Evolutionary conservation across 2,888 invertebrate species (phyloP).

Genomic region (Exocentrus adspersus): DNA sequence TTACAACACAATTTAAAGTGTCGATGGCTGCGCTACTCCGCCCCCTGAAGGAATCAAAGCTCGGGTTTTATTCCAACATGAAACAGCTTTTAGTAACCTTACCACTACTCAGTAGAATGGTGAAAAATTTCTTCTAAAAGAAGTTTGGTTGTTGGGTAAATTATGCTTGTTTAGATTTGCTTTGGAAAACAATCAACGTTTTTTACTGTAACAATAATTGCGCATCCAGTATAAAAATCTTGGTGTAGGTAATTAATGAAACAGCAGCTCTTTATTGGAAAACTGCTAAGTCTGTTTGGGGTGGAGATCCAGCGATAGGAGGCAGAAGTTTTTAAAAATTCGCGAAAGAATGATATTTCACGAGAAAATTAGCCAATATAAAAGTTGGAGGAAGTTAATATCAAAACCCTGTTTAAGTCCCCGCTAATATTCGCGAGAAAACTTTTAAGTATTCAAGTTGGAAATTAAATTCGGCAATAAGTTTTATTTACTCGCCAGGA

Average conservation of each 20-base stretch:
- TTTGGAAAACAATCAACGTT: too few species aligned
- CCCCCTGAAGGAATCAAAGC: slow-evolving; percentile 23
- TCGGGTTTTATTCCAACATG: slow-evolving; percentile 5
- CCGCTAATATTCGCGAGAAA: slow-evolving; percentile 53
- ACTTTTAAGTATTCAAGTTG: slow-evolving; percentile 39
- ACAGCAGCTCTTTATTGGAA: too few species aligned
- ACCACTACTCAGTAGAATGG: too few species aligned
- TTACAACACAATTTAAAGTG: slow-evolving; percentile 28
- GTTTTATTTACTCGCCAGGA: slow-evolving; percentile 20
- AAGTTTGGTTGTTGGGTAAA: too few species aligned
- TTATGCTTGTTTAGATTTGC: too few species aligned
- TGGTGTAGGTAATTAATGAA: too few species aligned
- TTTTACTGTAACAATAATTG: too few species aligned
- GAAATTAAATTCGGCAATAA: slow-evolving; percentile 45
- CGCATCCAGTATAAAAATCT: too few species aligned
- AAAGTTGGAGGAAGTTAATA: slow-evolving; percentile 38
- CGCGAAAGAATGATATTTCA: slow-evolving; percentile 36
- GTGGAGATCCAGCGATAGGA: slow-evolving; percentile 19
- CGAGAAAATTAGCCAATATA: slow-evolving; percentile 35
- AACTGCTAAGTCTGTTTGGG: too few species aligned
- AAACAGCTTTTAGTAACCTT: not conserved
- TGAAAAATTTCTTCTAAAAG: too few species aligned
- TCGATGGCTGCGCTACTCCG: slow-evolving; percentile 25
- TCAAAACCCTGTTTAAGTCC: slow-evolving; percentile 52
- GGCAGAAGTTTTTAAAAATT: slow-evolving; percentile 25